These are phyloP conservation scores for Rhyacophila evoluta DNA, from an alignment of 2,888 invertebrate species.

Conservation along the genomic window DNA sequence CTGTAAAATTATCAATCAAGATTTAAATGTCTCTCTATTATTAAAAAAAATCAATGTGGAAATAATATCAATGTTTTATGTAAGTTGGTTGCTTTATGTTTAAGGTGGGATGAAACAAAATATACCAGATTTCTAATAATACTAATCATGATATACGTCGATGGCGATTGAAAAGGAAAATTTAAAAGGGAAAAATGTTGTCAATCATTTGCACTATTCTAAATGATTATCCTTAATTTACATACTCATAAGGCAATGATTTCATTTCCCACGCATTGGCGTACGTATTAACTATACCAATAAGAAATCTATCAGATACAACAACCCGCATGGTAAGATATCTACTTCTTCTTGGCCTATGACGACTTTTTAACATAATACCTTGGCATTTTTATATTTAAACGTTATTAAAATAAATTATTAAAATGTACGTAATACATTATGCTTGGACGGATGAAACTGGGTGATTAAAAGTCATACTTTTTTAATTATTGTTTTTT, in stretches of 20 bases:
- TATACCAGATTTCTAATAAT: not conserved
- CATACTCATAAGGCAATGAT: constrained; percentile 38
- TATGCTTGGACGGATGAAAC: not conserved
- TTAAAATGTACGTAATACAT: constrained; percentile 46
- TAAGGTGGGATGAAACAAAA: too few relatives aligned
- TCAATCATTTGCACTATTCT: constrained; percentile 34
- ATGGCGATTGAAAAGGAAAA: not conserved
- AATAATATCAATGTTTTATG: too few relatives aligned
- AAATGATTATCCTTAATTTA: constrained; percentile 25
- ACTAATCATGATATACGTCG: not conserved
- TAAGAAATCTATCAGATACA: not conserved
- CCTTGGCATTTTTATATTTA: constrained; percentile 48
- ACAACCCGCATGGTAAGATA: not conserved
- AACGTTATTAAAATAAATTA: constrained; percentile 47
- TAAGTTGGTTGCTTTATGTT: too few relatives aligned
- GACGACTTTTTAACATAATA: constrained; percentile 42
- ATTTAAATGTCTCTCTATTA: too few relatives aligned
- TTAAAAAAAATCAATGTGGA: too few relatives aligned
- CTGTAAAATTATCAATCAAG: too few relatives aligned
- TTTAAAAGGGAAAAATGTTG: constrained; percentile 19
- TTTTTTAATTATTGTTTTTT: too few relatives aligned
- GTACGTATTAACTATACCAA: not conserved
- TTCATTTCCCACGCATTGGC: constrained; percentile 34
- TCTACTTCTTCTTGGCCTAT: not conserved
- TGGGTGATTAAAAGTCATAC: not conserved